Evolutionary conservation across 2,888 invertebrate genomes (phyloP).

Genomic region (Abrostola tripartita): DNA sequence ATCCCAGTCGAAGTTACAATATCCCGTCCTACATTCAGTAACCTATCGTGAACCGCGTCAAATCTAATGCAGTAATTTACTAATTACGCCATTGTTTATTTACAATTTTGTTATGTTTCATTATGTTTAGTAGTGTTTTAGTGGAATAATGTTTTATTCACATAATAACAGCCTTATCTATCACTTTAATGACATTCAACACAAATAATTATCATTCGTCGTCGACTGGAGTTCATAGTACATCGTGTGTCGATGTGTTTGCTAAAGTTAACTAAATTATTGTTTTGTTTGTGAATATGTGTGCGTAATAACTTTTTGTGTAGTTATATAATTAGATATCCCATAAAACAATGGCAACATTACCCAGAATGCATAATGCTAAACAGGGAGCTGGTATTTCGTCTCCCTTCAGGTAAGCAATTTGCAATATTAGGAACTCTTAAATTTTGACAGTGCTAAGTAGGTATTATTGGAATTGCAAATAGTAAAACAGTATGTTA

Average conservation of each 20-base stretch:
- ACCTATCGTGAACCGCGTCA: constrained; percentile 63
- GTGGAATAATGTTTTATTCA: constrained; percentile 22
- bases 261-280: constrained; percentile 32
- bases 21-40: constrained; percentile 75
- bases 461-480: neutral
- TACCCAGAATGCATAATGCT: constrained; percentile 80
- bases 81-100: constrained; percentile 63
- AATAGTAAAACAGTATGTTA: neutral
- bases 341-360: constrained; percentile 77
- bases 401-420: constrained; percentile 80
- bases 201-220: constrained; percentile 49
- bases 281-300: constrained; percentile 44
- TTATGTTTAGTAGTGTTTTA: constrained; percentile 17
- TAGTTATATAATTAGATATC: constrained; percentile 42
- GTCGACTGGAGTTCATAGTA: constrained; percentile 57
- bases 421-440: neutral
- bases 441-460: neutral
- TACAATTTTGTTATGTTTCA: constrained; percentile 48
- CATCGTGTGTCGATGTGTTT: constrained; percentile 50
- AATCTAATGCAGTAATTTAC: constrained; percentile 60
- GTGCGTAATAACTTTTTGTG: constrained; percentile 48
- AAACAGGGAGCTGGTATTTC: constrained; percentile 76
- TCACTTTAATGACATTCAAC: constrained; percentile 39
- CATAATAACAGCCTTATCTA: constrained; percentile 50
- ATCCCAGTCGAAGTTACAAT: constrained; percentile 66